Conservation (phyloP, 2,113 vertebrate species). For the Turnix velox region DNA sequence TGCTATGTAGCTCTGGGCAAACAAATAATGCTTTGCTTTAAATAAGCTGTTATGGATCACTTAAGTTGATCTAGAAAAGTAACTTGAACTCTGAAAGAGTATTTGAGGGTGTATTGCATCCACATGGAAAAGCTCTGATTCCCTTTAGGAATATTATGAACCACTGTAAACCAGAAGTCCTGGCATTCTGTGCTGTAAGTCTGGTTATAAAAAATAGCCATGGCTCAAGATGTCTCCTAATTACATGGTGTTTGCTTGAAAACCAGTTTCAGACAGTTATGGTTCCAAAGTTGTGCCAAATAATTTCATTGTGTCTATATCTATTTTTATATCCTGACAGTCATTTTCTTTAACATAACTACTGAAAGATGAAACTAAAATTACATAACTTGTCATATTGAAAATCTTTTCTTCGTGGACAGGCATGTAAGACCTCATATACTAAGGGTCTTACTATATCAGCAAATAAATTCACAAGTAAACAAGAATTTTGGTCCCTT, state of each 20-base stretch:
- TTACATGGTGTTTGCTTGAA: neutral
- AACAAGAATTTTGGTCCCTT: neutral
- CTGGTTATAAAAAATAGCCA: neutral
- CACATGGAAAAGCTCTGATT: neutral
- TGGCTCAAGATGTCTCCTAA: neutral
- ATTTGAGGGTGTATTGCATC: neutral
- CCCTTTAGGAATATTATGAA: neutral
- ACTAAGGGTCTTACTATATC: neutral
- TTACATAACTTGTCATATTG: neutral
- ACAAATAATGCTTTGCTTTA: neutral
- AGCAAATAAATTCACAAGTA: neutral
- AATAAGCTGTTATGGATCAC: neutral
- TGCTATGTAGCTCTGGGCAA: neutral
- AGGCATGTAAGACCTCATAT: neutral
- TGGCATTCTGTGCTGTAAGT: neutral
- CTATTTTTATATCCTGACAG: neutral
- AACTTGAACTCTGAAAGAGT: neutral
- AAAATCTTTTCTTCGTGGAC: neutral
- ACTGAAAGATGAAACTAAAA: neutral
- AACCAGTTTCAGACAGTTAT: neutral
- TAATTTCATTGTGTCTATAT: neutral
- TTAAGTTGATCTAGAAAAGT: neutral
- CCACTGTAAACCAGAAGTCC: neutral
- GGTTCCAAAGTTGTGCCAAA: neutral
- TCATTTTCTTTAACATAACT: neutral